Percentiles rank a stretch among this genome's conserved stretches.
Conservation (phyloP, 2,888 invertebrate genomes). For the Xylophagus ater region DNA sequence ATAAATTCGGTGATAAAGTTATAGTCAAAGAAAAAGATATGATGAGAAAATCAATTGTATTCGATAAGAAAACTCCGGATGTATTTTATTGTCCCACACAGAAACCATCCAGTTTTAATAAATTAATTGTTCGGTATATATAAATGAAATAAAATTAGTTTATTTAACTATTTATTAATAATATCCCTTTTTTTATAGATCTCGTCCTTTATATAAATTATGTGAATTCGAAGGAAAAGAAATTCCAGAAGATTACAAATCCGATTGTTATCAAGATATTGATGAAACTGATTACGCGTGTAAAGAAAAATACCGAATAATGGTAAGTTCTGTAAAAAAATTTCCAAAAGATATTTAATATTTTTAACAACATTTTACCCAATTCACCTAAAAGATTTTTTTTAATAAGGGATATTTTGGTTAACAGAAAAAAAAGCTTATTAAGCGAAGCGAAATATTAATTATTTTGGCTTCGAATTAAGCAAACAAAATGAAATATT, state of each 20-base stretch:
- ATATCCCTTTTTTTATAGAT: constrained; percentile 32
- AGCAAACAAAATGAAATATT: no score
- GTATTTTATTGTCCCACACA: constrained; percentile 70
- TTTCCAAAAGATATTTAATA: no score
- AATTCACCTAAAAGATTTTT: no score
- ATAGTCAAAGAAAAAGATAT: constrained; percentile 49
- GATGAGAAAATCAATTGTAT: constrained; percentile 66
- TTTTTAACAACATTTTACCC: no score
- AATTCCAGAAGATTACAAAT: constrained; percentile 60
- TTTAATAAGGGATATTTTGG: no score
- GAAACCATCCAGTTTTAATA: constrained; percentile 63
- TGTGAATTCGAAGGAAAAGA: constrained; percentile 63
- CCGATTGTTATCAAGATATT: constrained; percentile 68
- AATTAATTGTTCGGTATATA: constrained; percentile 53
- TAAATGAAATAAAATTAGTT: constrained; percentile 1
- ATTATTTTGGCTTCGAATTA: no score
- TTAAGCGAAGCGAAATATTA: no score
- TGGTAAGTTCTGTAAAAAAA: no score
- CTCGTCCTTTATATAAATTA: constrained; percentile 55
- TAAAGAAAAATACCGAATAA: constrained; percentile 67
- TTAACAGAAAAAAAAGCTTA: no score
- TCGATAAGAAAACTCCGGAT: constrained; percentile 66
- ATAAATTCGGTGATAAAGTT: constrained; percentile 27
- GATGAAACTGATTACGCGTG: constrained; percentile 70
- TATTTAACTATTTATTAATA: neutral